Evolutionary conservation across 2,113 vertebrate species (phyloP).

Genomic region (Paratilapia polleni): DNA sequence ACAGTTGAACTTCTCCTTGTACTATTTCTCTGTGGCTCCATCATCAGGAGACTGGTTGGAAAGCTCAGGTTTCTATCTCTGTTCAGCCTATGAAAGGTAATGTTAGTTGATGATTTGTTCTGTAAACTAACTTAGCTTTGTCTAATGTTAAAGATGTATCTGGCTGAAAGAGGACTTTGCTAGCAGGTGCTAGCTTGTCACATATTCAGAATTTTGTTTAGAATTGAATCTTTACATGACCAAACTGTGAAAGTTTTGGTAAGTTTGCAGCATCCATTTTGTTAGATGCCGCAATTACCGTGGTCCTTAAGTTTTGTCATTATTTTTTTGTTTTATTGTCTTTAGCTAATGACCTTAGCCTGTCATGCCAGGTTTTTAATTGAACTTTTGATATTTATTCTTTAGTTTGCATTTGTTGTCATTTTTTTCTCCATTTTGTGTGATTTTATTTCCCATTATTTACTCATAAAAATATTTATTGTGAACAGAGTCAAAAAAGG

Average conservation of each 20-base stretch:
- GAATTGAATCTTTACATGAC: too few relatives aligned
- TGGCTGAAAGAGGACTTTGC: background rate
- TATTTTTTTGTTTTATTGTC: background rate
- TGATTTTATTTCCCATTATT: background rate
- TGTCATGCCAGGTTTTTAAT: background rate
- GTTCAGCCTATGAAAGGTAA: constrained; percentile 17
- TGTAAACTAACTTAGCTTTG: background rate
- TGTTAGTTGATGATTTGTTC: background rate
- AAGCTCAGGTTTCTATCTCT: background rate
- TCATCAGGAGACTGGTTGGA: background rate
- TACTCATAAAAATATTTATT: background rate
- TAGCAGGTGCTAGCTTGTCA: too few relatives aligned
- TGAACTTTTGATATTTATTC: background rate
- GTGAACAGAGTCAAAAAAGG: too few relatives aligned
- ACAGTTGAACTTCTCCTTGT: background rate
- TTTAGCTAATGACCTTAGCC: background rate
- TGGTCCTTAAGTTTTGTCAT: background rate
- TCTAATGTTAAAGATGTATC: background rate
- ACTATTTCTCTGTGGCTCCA: background rate
- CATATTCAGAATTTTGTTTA: too few relatives aligned
- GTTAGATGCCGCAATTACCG: background rate
- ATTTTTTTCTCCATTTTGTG: background rate
- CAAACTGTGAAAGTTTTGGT: too few relatives aligned
- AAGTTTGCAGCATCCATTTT: background rate
- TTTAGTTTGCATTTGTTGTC: background rate